Evolutionary conservation across 2,888 invertebrate species (phyloP).

Genomic region (Odontomyia ornata): DNA sequence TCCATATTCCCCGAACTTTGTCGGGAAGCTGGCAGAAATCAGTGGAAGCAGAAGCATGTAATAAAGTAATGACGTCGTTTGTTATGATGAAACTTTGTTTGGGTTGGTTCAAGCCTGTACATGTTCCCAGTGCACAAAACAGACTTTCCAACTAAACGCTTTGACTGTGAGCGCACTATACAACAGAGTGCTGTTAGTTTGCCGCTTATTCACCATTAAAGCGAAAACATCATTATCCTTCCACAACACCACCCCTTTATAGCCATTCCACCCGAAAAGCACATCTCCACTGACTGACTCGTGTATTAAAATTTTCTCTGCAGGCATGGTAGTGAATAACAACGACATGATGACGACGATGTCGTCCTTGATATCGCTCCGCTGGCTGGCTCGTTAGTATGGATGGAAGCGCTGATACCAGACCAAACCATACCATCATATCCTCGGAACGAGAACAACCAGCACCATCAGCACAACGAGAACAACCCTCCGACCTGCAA

Average conservation of each 20-base stretch:
- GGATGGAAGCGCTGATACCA: slow-evolving; percentile 35
- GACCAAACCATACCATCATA: slow-evolving; percentile 36
- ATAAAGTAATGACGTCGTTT: slow-evolving; percentile 50
- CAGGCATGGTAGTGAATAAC: slow-evolving; percentile 43
- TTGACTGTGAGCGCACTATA: background rate
- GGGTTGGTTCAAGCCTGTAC: slow-evolving; percentile 45
- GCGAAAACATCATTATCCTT: slow-evolving; percentile 8
- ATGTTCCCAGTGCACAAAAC: slow-evolving; percentile 32
- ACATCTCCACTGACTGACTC: background rate
- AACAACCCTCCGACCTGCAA: slow-evolving; percentile 1
- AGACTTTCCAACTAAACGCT: slow-evolving; percentile 6
- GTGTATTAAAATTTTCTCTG: slow-evolving; percentile 39
- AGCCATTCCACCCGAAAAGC: too few species aligned
- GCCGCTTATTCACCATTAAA: slow-evolving; percentile 5
- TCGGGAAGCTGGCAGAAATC: background rate
- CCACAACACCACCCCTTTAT: background rate
- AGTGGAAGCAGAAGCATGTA: slow-evolving; percentile 27
- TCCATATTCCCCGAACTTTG: background rate
- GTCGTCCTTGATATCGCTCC: slow-evolving; percentile 43
- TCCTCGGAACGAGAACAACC: background rate
- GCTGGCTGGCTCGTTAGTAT: slow-evolving; percentile 39
- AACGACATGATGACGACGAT: slow-evolving; percentile 42
- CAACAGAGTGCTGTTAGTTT: background rate
- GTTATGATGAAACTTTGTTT: slow-evolving; percentile 49
- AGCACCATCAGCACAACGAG: background rate